Evolutionary conservation across 35 echinoderm and acorn worm species (phyloP).

Genomic region (Antedon bifida): DNA sequence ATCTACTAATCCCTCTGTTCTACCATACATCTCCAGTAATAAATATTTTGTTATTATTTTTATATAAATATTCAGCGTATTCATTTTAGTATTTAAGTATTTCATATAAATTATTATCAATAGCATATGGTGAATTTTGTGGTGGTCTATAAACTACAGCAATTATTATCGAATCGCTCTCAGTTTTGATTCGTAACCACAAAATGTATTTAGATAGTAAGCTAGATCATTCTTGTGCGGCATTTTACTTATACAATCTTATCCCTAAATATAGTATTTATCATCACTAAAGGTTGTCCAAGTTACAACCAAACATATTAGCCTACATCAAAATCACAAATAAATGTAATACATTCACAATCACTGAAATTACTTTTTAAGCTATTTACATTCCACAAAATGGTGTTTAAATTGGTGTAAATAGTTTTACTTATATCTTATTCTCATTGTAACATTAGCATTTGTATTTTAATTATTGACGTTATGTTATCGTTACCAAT

Average conservation of each 20-base stretch:
- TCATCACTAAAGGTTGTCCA: background rate
- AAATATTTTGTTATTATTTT: background rate
- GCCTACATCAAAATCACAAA: background rate
- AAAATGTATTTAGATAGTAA: background rate
- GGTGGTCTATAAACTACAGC: background rate
- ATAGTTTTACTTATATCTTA: background rate
- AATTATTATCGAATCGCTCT: background rate
- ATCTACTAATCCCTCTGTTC: background rate
- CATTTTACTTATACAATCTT: background rate
- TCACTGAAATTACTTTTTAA: background rate
- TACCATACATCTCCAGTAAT: background rate
- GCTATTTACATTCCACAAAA: background rate
- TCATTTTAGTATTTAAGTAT: background rate
- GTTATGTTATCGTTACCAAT: too few relatives aligned
- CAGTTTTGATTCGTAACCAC: background rate
- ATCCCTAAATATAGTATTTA: background rate
- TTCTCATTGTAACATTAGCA: too few relatives aligned
- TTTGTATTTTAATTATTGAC: too few relatives aligned
- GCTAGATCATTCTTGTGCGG: background rate
- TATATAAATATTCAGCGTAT: background rate
- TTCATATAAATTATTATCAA: background rate
- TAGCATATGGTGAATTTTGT: background rate
- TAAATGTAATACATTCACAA: background rate
- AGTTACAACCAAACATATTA: background rate
- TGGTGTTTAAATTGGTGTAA: background rate